Base-by-base conservation (phyloP, 2,888 invertebrate genomes). In the Daptonema setosum region DNA sequence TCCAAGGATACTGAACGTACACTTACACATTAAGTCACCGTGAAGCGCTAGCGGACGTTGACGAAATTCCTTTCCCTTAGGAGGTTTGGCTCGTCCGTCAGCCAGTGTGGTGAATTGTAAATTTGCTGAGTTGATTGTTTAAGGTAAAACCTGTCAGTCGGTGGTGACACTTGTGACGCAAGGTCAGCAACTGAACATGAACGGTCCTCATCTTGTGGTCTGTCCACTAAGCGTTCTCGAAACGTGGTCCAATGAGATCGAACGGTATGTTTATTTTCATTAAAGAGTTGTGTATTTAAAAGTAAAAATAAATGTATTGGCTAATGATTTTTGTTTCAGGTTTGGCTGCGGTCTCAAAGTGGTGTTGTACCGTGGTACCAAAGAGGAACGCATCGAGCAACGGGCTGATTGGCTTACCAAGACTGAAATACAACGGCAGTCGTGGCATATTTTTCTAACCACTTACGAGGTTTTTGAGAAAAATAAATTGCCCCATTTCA, bases 181-280 rank as follows among this genome's bases (percentile, higher is more conserved):
- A 20, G 2, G 17, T 2, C 14, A 8, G 2, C 20, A 47, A 3
- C 17, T 5, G 2, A 20, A 25, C 2, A 2, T 28, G 22, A 77
- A 85, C 60, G 91, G 93, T 1, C 93, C 93, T 20, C 93, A 87
- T 73, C 78, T 95, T 52, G 86, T 97, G 20, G 88, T 95, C 65
- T 95, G 88, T 17, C 95, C 95, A 0, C 77, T 95, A 17, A 93
- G 93, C 0, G 95, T 95, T 0, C 87, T 95, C 68, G 91, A 90
- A 14, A 95, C 95, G 78, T 95, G 95, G 95, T 90, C 91, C 74
- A 78, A 93, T 69, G 95, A 95, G 77, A 90, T 97, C 72, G 91
- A 93, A 76, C 82, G 83, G 50, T 62, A 29, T 35, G 43, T 11
- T 50, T 17, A 5, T 8, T 50, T 51, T 50, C 28, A n/a, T 25